Evolutionary conservation across 1,140 invertebrate genomes (phyloP), one percentile per base, ranked within the genome.

Genomic region (honey bee (Apis mellifera)): DNA sequence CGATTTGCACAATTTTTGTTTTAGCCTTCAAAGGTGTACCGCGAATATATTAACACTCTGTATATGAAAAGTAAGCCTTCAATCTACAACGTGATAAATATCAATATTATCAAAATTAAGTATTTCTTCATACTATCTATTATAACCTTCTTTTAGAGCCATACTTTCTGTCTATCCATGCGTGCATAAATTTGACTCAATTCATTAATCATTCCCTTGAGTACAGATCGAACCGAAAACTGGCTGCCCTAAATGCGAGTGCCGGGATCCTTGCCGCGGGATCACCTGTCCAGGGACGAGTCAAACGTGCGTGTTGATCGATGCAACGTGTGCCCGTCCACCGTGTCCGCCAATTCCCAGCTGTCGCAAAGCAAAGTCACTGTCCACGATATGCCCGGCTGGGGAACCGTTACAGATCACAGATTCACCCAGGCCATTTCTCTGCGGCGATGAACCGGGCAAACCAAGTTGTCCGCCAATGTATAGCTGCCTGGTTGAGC

Each of bases 281-380:
- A 93, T 98, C 50, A 95, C 95, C 57, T 98, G 97, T 91, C 97
- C 97, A 1, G 96, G 96, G 21, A 69, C 79, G 50, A 95, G 95
- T 21, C 95, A 97, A 57, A 94, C 96, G 15, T 98, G 97, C 90
- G 96, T 97, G 88, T 90, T 97, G 86, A 96, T 97, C 89, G 97
- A 98, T 82, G 95, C 96, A 17, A 95, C 96, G 2, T 98, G 97
- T 89, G 94, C 96, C 54, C 95, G 95, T 32, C 96, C 96, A 78
- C 97, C 97, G 0, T 98, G 97, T 90, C 97, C 97, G 11, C 97
- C 97, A 57, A 94, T 98, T 50, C 97, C 97, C 70, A 97, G 96
- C 57, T 98, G 97, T 96, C 95, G 96, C 94, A 95, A 92, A 85
- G 92, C 93, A 17, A 94, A 94, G 72, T 94, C 93, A 1, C 93